Percentiles rank a stretch among this genome's conserved stretches.
Evolutionary conservation across 2,888 invertebrate species (phyloP).

Genomic region (Danaus chrysippus): DNA sequence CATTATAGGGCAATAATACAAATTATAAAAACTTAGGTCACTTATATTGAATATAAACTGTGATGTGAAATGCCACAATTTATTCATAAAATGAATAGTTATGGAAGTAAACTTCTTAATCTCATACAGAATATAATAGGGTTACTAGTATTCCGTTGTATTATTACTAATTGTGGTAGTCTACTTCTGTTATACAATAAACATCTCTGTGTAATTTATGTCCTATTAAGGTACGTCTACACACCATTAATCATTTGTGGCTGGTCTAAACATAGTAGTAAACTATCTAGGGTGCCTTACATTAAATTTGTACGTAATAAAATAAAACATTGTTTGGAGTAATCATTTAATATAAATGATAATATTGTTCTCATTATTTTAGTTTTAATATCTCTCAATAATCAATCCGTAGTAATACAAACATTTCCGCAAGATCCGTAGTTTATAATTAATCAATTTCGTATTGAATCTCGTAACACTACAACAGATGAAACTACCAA

Average conservation of each 20-base stretch:
- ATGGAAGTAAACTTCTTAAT: not conserved
- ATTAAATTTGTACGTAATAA: no score
- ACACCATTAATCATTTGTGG: constrained; percentile 1
- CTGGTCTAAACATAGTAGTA: not conserved
- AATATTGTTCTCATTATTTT: no score
- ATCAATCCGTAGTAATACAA: not conserved
- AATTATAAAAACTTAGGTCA: no score
- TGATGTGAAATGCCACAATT: no score
- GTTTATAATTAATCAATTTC: constrained; percentile 19
- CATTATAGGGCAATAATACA: no score
- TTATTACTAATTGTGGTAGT: not conserved
- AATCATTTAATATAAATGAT: no score
- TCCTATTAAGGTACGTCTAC: constrained; percentile 6
- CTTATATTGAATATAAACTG: no score
- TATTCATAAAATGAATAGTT: no score
- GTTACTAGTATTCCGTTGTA: not conserved
- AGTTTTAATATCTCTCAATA: no score
- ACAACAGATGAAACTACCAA: constrained; percentile 50
- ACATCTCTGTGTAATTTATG: not conserved
- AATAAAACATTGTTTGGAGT: no score
- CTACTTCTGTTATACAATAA: not conserved
- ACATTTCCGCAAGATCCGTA: not conserved
- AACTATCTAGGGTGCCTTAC: not conserved
- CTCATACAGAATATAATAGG: not conserved
- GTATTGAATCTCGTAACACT: constrained; percentile 36